Evolutionary conservation across 2,797 vertebrate genomes (phyloP).

Genomic region (Euphonia xanthogaster): DNA sequence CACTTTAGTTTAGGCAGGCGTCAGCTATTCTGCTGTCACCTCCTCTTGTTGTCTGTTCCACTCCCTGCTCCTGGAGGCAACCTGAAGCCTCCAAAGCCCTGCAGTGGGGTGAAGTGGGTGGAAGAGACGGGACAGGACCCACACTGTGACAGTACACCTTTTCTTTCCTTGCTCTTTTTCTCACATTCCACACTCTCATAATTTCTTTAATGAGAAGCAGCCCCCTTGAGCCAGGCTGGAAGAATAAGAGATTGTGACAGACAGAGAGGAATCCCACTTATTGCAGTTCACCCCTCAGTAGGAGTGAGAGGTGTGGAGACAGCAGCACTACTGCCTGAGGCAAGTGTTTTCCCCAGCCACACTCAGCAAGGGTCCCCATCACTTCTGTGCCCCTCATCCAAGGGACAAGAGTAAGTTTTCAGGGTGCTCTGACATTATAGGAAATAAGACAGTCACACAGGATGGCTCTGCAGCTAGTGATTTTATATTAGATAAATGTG

Average conservation of each 20-base stretch:
- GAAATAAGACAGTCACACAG: background rate
- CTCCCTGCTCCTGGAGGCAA: background rate
- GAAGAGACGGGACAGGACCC: background rate
- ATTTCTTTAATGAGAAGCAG: background rate
- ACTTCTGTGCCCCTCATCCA: too few species aligned
- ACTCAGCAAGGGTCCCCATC: background rate
- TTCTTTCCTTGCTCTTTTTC: background rate
- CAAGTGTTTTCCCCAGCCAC: background rate
- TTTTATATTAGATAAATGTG: background rate
- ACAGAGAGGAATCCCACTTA: background rate
- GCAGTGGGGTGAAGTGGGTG: rapidly evolving
- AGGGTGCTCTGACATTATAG: background rate
- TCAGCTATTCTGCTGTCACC: background rate
- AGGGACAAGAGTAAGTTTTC: background rate
- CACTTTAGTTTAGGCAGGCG: background rate
- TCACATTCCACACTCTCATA: background rate
- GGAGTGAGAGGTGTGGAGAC: background rate
- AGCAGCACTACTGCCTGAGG: background rate
- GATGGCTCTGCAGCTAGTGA: background rate
- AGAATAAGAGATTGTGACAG: background rate
- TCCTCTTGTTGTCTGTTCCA: background rate
- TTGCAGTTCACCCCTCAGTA: background rate
- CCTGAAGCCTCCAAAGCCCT: background rate
- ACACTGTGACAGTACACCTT: rapidly evolving
- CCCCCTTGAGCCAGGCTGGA: background rate